Percentiles rank a stretch among this genome's conserved stretches.
Evolutionary conservation across 2,888 invertebrate genomes (phyloP).

Genomic region (Chrysopilus asiliformis): DNA sequence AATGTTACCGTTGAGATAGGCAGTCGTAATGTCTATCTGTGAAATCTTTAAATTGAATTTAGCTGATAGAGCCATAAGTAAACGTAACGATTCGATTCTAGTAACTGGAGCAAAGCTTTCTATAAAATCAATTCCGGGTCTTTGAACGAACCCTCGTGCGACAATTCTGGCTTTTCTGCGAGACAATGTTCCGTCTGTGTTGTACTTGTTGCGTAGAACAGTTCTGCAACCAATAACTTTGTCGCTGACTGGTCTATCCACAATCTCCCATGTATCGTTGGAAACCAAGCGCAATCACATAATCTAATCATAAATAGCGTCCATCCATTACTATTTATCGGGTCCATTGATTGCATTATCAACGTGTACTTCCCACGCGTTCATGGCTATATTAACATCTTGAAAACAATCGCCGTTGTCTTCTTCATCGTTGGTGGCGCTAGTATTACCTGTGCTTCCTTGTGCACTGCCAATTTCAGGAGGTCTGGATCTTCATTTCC

Average conservation of each 20-base stretch:
- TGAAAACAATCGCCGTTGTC: conserved; percentile 7
- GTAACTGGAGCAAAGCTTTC: too few relatives aligned
- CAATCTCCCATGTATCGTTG: conserved; percentile 18
- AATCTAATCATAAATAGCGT: conserved; percentile 17
- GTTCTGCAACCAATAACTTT: conserved; percentile 20
- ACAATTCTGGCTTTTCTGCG: conserved; percentile 22
- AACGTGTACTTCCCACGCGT: background rate
- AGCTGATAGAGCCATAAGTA: conserved; percentile 16
- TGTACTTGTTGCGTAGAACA: conserved; percentile 19
- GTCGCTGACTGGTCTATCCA: conserved; percentile 14
- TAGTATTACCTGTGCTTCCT: conserved; percentile 2
- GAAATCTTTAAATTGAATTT: conserved; percentile 13
- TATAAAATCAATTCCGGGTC: conserved; percentile 20
- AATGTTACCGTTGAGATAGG: conserved; percentile 16
- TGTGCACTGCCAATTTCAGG: too few relatives aligned
- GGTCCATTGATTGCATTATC: background rate
- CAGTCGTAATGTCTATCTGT: conserved; percentile 17
- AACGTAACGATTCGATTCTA: conserved; percentile 16
- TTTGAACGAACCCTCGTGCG: conserved; percentile 22
- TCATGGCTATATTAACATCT: background rate
- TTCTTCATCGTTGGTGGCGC: conserved; percentile 10
- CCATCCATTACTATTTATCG: background rate
- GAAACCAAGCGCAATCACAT: conserved; percentile 6
- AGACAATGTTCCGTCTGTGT: conserved; percentile 16
- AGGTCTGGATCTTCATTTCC: too few relatives aligned